phyloP scores from a whole-genome alignment of 2,797 vertebrate species.

The Podarcis siculus region DNA sequence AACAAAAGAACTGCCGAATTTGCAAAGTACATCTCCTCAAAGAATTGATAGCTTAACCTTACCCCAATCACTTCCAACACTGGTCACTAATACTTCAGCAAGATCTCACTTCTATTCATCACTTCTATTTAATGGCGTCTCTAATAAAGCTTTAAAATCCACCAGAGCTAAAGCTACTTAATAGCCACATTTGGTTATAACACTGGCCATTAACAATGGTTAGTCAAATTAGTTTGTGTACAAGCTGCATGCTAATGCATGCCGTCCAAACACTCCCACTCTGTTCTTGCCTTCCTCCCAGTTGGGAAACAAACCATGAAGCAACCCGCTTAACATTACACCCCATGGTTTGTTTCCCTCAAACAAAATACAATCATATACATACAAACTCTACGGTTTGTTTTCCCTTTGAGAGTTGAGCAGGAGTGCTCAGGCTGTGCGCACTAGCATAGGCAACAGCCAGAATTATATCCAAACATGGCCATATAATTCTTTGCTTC shows the following conservation, averaged over 20 bases:
- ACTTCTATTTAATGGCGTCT: slow-evolving; percentile 18
- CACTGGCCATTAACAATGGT: neutral
- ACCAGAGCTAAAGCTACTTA: neutral
- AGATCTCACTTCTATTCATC: slow-evolving; percentile 26
- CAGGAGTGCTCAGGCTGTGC: neutral
- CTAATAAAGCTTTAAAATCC: slow-evolving; percentile 26
- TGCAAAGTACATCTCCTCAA: neutral
- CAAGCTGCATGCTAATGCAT: neutral
- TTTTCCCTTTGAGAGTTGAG: neutral
- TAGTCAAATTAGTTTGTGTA: neutral
- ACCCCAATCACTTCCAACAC: slow-evolving; percentile 37
- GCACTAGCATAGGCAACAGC: neutral
- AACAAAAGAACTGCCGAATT: slow-evolving; percentile 11
- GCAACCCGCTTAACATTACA: neutral
- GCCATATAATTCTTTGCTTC: neutral
- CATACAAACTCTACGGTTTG: neutral
- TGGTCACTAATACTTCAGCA: slow-evolving; percentile 51
- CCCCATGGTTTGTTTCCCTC: neutral
- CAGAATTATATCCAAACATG: neutral
- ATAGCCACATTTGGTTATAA: neutral
- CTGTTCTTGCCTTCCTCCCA: neutral
- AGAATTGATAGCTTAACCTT: slow-evolving; percentile 46
- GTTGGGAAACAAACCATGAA: neutral
- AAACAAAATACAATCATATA: too few relatives aligned
- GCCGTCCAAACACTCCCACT: neutral